phyloP scores from a whole-genome alignment of 2,113 vertebrate species.

The Tyto alba region DNA sequence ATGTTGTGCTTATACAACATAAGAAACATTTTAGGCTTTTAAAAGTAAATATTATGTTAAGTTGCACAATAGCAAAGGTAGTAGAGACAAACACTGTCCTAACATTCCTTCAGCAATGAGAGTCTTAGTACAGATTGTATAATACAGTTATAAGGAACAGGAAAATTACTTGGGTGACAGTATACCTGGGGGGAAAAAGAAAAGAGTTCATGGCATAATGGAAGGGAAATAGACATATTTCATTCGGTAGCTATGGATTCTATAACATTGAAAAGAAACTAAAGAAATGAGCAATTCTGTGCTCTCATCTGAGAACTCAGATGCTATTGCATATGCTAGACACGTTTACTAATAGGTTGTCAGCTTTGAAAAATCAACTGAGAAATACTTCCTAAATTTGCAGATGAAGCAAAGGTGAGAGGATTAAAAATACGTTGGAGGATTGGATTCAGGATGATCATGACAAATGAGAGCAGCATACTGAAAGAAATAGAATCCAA shows the following conservation, averaged over 20 bases:
- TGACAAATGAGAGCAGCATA: conserved; percentile 2
- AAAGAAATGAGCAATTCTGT: background rate
- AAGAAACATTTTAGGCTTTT: background rate
- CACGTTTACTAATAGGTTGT: background rate
- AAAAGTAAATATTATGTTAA: background rate
- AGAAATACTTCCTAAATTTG: background rate
- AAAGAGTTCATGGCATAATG: background rate
- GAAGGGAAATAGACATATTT: background rate
- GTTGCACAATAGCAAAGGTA: background rate
- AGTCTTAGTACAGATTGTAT: background rate
- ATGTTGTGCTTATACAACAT: background rate
- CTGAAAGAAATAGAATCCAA: background rate
- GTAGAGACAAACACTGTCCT: background rate
- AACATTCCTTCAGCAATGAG: background rate
- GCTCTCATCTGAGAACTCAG: background rate
- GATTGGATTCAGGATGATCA: background rate
- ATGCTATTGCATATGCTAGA: background rate
- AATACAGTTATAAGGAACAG: background rate
- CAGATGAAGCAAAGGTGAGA: conserved; percentile 4
- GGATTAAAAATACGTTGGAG: background rate
- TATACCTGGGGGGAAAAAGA: background rate
- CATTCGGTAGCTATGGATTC: background rate
- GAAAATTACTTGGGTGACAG: background rate
- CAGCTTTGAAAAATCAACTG: background rate
- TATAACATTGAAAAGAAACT: background rate